These are phyloP conservation scores for Anoplophora glabripennis DNA, from an alignment of 1,140 invertebrate species.

Conservation along the genomic window DNA sequence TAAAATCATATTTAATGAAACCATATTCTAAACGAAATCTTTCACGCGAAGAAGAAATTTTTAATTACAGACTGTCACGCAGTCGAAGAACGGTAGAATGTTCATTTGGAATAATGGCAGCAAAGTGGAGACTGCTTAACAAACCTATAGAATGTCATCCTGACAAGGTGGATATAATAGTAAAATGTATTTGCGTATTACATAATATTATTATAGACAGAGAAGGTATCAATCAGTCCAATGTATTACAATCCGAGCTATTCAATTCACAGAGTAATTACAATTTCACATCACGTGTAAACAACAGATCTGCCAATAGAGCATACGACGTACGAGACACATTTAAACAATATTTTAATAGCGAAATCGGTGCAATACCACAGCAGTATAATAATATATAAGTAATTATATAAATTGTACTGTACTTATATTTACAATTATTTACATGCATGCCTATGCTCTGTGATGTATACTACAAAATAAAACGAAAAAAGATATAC, in stretches of 20 bases:
- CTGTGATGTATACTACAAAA: neutral
- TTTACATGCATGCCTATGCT: neutral
- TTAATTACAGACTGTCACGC: slow-evolving; percentile 48
- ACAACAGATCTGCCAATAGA: neutral
- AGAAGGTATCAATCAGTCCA: slow-evolving; percentile 15
- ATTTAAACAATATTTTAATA: slow-evolving; percentile 3
- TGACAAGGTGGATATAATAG: slow-evolving; percentile 1
- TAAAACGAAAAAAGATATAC: slow-evolving; percentile 4
- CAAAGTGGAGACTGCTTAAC: neutral
- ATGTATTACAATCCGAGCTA: neutral
- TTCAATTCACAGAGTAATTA: slow-evolving; percentile 11
- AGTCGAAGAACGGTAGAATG: slow-evolving; percentile 2
- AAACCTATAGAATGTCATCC: slow-evolving; percentile 12
- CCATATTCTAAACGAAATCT: slow-evolving; percentile 3
- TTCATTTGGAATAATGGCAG: slow-evolving; percentile 2
- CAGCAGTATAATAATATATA: neutral
- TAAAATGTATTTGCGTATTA: slow-evolving; percentile 1
- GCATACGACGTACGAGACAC: slow-evolving; percentile 4
- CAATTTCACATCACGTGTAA: neutral
- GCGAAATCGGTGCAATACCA: neutral
- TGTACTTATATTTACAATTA: neutral
- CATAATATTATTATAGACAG: slow-evolving; percentile 1
- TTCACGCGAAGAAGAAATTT: slow-evolving; percentile 34
- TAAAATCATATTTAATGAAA: neutral
- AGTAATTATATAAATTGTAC: neutral